Base-by-base conservation (phyloP, 2,797 vertebrate species). In the Schizothorax lantsangensis region DNA sequence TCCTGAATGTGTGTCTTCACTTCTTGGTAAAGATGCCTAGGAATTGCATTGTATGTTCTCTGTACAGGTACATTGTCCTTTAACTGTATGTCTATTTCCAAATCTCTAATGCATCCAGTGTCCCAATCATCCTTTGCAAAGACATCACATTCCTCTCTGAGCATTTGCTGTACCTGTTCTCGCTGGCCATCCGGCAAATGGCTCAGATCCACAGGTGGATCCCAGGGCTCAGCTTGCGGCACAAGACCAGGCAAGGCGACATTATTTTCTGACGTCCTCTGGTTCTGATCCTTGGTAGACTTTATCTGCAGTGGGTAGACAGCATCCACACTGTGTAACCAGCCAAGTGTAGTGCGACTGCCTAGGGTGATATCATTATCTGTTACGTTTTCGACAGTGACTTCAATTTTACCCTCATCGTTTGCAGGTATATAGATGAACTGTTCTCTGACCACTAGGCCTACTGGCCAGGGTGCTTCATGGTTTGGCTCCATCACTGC, bases 91-190 rank as follows among this genome's bases (percentile, higher is more conserved):
- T 88, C 52, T 88, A 89, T 79, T 7, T 86, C 8, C 5, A 90
- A 26, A 1, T 86, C 38, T 71, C 45, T 2, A 11, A 90, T 88
- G 5, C 80, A 86, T 2, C 83, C 86, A 33, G 72, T 83, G 8
- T 90, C 88, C 84, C 78, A 86, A 1, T 90, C 81, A 81, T 89
- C 75, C 9, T 71, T 90, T 21, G 85, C 73, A 85, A 90, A 90
- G 0, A 81, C 81, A 9, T 81, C 36, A 83, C 88, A 87, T 33
- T 90, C 89, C 12, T 90, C 85, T 21, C 86, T 85, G 0, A 89
- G 54, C 87, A 91, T 88, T 5, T 86, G 57, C 2, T 23, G 0
- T 62, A 87, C 88, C 45, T 80, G 49, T 6, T 85, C 54, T 15
- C 30, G 36, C 0, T 90, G 87, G 7, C 81, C 79, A 0, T 69